Evolutionary conservation across 2,888 invertebrate genomes (phyloP), one percentile per base, ranked within the genome.

Genomic region (Folsomia manolachei): DNA sequence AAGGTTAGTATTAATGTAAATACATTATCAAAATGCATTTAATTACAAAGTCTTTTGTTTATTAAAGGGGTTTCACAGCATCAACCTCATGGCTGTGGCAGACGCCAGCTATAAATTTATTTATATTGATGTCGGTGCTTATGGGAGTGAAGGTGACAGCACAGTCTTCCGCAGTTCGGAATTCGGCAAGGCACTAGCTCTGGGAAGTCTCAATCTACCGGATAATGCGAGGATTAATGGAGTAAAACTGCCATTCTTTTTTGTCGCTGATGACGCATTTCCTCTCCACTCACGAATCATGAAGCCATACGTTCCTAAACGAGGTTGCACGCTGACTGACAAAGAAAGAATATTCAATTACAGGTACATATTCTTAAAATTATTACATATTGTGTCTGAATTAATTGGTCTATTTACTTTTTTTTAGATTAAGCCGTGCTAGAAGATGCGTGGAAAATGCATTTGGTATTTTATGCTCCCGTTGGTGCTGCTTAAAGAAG

Each of bases 211-310:
- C 4, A 18, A 51, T 1, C 14, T 71, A 26, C 75, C 73, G 62
- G 69, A 27, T 19, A 27, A 19, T 25, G 9, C 65, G 72, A 56
- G 53, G 60, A 19, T 70, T 11, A 14, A 71, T 51, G 74, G 75
- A 21, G 63, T 66, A 70, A 23, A 11, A 1, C n/a, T 77, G 2
- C 81, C 79, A n/a, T 76, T 70, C 52, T 72, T 75, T 63, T 79
- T 80, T 71, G 63, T 79, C 19, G 81, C 79, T 9, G 79, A 81
- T 71, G 80, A 80, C 39, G 81, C 79, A 24, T 81, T 81, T 66
- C 77, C 76, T 19, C 62, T 81, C 27, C 63, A 71, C 39, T 73
- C 70, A 72, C 74, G 76, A 70, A 71, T 81, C 21, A 71, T 78
- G 76, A 81, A 81, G 72, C 39, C 39, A 39, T 39, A 39, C 39